These are phyloP conservation scores for Pimephales promelas DNA, from an alignment of 2,113 vertebrate genomes.

Conservation along the genomic window DNA sequence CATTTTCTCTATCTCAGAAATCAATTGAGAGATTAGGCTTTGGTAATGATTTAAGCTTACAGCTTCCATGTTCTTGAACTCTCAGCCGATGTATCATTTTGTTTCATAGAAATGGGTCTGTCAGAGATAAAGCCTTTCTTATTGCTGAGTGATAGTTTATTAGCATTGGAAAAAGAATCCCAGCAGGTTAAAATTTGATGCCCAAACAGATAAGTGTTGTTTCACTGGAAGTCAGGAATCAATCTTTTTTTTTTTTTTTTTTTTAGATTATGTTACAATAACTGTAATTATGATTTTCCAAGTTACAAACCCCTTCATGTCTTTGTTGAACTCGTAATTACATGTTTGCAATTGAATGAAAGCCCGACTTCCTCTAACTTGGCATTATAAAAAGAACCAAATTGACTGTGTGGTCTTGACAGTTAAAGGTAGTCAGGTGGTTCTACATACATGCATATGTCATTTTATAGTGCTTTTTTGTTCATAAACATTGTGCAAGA, in stretches of 20 bases:
- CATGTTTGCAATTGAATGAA: not conserved
- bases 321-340: constrained; percentile 5
- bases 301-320: not conserved
- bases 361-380: not conserved
- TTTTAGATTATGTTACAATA: not conserved
- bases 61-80: not conserved
- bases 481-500: not conserved
- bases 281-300: not conserved
- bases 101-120: constrained; percentile 23
- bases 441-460: not conserved
- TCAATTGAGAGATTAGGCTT: constrained; percentile 25
- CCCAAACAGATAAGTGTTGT: not conserved
- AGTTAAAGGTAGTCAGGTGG: not conserved
- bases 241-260: too few relatives aligned
- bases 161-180: not conserved
- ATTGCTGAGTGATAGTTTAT: not conserved
- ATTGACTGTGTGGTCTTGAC: not conserved
- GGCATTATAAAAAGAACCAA: not conserved
- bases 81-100: not conserved
- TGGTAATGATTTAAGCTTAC: not conserved
- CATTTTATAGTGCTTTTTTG: not conserved
- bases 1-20: not conserved
- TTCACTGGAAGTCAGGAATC: not conserved
- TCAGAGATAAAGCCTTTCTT: not conserved
- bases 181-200: not conserved